Base-by-base conservation (phyloP, 2,113 vertebrate species). In the Centropus bengalensis region DNA sequence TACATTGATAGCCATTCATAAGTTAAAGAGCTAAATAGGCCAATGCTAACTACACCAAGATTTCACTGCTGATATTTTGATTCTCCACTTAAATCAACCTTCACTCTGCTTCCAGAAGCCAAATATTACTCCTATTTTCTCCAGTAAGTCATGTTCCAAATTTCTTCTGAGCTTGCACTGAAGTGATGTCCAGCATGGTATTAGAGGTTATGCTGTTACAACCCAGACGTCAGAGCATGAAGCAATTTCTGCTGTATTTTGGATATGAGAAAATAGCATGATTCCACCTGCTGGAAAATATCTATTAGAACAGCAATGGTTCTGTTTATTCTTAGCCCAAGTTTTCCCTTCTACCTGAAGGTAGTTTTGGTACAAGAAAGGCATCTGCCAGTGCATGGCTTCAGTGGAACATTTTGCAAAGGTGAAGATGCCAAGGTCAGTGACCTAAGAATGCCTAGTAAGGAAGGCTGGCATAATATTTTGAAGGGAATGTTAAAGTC, bases 21-120 rank as follows among this genome's bases (percentile, higher is more conserved):
- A 70, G 64, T 86, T 94, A 68, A 91, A 91, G 20, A 89, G 42
- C 77, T 93, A 84, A 91, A 87, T 32, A 93, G 36, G 69, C 36
- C 55, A 84, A 13, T 27, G 89, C 66, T 55, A 78, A 71, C 64
- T 56, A 60, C 44, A 47, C 16, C 1, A 18, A 24, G 62, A 75
- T 82, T 96, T 87, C 54, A 75, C n/a, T 60, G 33, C 54, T 89
- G 59, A 17, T 76, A 20, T 85, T 86, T 56, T 64, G 58, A 82
- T 75, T 64, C 66, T 86, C 64, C 49, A 69, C 36, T 56, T 81
- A 71, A 89, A 91, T 79, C 27, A 42, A 14, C 45, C 36, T 86
- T 81, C 69, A 56, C 54, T 84, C n/a, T 69, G 56, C 44, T 68
- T 79, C 74, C n/a, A 14, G 12, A 62, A 87, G 62, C 19, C 36